Conservation (phyloP, 2,113 vertebrate genomes). For the Cyanistes caeruleus region DNA sequence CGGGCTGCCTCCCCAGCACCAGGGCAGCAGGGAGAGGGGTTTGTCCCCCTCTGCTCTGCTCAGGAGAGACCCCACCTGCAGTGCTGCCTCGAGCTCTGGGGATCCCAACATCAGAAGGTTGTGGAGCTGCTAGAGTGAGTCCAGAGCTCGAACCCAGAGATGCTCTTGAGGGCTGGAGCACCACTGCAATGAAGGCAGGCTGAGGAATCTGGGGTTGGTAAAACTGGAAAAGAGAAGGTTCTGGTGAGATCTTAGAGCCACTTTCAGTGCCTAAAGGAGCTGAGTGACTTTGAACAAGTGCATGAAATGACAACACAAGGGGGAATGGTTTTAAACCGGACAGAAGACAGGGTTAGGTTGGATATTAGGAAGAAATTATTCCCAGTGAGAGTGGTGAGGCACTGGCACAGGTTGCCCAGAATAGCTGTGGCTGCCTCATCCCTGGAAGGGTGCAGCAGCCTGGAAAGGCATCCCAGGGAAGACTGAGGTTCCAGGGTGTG, state of each 20-base stretch:
- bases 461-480: background rate
- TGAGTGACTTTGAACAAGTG: background rate
- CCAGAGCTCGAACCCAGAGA: background rate
- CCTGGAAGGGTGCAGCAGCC: background rate
- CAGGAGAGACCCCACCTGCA: background rate
- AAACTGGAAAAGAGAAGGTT: background rate
- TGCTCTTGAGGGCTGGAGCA: background rate
- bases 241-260: background rate
- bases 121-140: background rate
- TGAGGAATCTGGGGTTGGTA: background rate
- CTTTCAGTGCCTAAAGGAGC: background rate
- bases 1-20: background rate
- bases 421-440: background rate
- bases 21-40: fast-evolving
- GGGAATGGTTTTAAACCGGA: background rate
- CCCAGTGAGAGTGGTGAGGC: background rate
- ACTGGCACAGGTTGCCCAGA: background rate
- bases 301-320: background rate
- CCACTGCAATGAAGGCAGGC: background rate
- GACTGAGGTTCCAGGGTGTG: fast-evolving
- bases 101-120: background rate
- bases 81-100: background rate
- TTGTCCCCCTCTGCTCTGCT: background rate
- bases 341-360: background rate
- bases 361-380: background rate